Conservation (phyloP, 2,113 vertebrate species). For the Syrmaticus mikado region DNA sequence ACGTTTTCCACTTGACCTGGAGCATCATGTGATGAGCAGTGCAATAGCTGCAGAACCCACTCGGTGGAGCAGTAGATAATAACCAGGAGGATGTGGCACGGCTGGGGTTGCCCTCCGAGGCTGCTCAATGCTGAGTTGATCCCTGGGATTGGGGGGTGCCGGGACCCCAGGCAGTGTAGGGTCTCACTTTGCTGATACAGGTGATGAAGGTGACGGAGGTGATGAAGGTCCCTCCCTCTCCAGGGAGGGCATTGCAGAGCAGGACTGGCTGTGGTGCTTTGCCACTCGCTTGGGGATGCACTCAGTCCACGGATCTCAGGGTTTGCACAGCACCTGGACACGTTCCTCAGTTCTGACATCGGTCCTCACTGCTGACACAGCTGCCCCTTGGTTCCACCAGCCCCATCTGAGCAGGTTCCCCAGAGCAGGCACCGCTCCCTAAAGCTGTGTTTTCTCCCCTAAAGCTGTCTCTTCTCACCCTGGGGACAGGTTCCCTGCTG, state of each 20-base stretch:
- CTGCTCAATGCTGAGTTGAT: accelerated
- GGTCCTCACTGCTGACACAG: accelerated
- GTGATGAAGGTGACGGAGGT: background rate
- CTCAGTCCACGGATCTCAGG: background rate
- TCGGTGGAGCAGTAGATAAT: accelerated
- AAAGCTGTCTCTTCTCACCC: accelerated
- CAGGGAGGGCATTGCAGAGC: accelerated
- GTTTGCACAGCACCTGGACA: background rate
- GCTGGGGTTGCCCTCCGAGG: background rate
- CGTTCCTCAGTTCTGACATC: accelerated
- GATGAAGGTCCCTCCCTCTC: background rate
- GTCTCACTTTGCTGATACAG: background rate
- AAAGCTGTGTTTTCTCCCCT: background rate
- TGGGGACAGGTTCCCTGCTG: accelerated
- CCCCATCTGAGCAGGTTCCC: background rate
- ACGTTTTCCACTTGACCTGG: background rate
- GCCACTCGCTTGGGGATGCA: accelerated
- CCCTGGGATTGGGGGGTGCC: background rate
- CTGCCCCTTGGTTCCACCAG: background rate
- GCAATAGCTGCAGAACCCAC: background rate
- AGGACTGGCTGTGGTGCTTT: accelerated
- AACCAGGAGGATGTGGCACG: background rate
- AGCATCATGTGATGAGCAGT: background rate
- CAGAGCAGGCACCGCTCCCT: background rate
- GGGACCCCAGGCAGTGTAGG: accelerated